Evolutionary conservation across 2,113 vertebrate species (phyloP).

Genomic region (Chaenocephalus aceratus): DNA sequence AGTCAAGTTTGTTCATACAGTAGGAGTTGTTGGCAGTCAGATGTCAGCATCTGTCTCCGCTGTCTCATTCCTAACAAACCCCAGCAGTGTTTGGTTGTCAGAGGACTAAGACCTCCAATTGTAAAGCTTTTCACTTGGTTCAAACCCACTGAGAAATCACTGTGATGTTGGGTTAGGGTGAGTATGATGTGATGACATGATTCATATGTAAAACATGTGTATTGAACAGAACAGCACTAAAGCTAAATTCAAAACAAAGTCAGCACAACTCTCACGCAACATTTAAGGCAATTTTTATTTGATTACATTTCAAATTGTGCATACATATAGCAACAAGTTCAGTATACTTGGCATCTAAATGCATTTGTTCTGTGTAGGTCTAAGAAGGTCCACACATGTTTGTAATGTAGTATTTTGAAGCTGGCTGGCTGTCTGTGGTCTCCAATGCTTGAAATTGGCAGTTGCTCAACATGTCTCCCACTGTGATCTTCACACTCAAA

Average conservation of each 20-base stretch:
- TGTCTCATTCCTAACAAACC: slow-evolving; percentile 45
- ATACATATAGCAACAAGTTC: no score
- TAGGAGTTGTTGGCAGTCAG: slow-evolving; percentile 48
- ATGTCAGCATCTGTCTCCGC: slow-evolving; percentile 41
- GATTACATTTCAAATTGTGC: no score
- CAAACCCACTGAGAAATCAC: not conserved
- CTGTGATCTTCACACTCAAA: not conserved
- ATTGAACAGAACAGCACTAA: not conserved
- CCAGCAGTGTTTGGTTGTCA: slow-evolving; percentile 24
- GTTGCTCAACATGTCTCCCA: no score
- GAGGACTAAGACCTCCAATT: slow-evolving; percentile 5
- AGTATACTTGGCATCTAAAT: no score
- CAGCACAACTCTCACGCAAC: not conserved
- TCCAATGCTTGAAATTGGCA: not conserved
- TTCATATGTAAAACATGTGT: not conserved
- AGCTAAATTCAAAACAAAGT: not conserved
- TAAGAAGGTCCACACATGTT: not conserved
- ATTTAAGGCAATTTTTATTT: no score
- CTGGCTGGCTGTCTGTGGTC: not conserved
- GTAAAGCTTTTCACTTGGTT: not conserved
- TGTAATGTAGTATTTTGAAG: not conserved
- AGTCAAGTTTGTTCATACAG: slow-evolving; percentile 53
- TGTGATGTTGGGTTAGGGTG: not conserved
- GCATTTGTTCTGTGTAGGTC: not conserved
- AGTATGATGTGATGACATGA: no score